Evolutionary conservation across 1,140 invertebrate species (phyloP), one percentile per base, ranked within the genome.

Genomic region (Planococcus citri): DNA sequence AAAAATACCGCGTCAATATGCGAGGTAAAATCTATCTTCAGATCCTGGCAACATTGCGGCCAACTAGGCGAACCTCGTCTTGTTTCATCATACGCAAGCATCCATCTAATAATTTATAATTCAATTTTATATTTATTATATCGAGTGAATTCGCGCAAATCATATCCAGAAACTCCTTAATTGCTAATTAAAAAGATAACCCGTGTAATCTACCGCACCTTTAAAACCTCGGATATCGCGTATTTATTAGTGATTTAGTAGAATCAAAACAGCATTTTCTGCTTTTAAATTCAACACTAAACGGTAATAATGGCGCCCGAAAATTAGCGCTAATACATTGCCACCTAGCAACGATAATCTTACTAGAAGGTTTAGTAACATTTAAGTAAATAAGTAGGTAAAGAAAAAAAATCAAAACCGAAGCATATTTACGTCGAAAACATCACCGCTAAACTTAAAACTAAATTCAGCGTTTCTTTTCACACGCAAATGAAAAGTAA

Each of bases 101-200:
- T 17, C 24, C 9, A 64, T 24, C 24, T 64, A n/a, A n/a, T n/a
- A n/a, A n/a, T n/a, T n/a, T n/a, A n/a, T n/a, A n/a, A n/a, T n/a
- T n/a, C n/a, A n/a, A n/a, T n/a, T n/a, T n/a, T n/a, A n/a, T 64
- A 25, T 17, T 51, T 51, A 24, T 22, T 25, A 64, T 17, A 64
- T 64, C 60, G 60, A 64, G 60, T 64, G 60, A 64, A 64, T 64
- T 64, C 60, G 60, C 60, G 60, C 60, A 64, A 64, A 64, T 64
- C 60, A 64, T 64, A 27, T 64, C 60, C 60, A 64, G 17, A 64
- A 64, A 25, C 60, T 64, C 60, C 60, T 64, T 25, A 64, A 64
- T 64, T 64, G 21, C 60, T 24, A 24, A 64, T 25, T 64, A 25
- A 64, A 60, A 64, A 64, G 60, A 64, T 64, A 64, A 64, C 60